Conservation (phyloP, 1,140 invertebrate genomes). For the Zaprionus davidi region DNA sequence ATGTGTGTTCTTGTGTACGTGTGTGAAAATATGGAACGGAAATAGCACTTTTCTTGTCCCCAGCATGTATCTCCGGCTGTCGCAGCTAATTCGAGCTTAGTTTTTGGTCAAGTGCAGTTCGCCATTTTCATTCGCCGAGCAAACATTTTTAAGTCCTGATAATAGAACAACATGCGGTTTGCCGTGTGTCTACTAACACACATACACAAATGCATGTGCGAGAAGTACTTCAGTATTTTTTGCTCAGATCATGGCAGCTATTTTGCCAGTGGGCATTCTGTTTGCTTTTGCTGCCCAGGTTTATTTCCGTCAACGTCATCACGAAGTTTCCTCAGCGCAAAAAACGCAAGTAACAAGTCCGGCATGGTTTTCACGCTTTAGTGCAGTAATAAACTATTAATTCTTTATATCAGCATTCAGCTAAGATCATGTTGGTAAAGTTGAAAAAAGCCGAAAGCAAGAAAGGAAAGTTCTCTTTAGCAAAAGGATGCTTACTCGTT, state of each 20-base stretch:
- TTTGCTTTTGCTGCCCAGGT: constrained; percentile 28
- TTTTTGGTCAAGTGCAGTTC: constrained; percentile 71
- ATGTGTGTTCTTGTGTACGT: neutral
- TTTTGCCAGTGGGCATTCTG: constrained; percentile 14
- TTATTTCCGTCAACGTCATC: constrained; percentile 34
- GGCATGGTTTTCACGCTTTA: neutral
- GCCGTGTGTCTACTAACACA: constrained; percentile 11
- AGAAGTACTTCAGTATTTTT: constrained; percentile 29
- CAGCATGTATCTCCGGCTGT: constrained; percentile 26
- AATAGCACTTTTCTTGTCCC: constrained; percentile 24
- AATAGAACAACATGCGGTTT: constrained; percentile 52
- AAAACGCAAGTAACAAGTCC: constrained; percentile 6
- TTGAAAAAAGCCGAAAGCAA: neutral
- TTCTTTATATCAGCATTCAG: neutral
- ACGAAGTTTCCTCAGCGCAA: constrained; percentile 4
- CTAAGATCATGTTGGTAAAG: neutral
- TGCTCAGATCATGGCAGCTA: constrained; percentile 13
- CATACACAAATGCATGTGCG: constrained; percentile 7
- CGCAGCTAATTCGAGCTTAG: constrained; percentile 55
- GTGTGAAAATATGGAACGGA: constrained; percentile 9
- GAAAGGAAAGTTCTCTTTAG: neutral
- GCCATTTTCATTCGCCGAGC: constrained; percentile 21
- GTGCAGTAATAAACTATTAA: neutral
- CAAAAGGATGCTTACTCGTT: too few species aligned
- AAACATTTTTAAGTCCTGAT: constrained; percentile 57